Evolutionary conservation across 2,888 invertebrate genomes (phyloP).

Genomic region (Melangyna quadrimaculata): DNA sequence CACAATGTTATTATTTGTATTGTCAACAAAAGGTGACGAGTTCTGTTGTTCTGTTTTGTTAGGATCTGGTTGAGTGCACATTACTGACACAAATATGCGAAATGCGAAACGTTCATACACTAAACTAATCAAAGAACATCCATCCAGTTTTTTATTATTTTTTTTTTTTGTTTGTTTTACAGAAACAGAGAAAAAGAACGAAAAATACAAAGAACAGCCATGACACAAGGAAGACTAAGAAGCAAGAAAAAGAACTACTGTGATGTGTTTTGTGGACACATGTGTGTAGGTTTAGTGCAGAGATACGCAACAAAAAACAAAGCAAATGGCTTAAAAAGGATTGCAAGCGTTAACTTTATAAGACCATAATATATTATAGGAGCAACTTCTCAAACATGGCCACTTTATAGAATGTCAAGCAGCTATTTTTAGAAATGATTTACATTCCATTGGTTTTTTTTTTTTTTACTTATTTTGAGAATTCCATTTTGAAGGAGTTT

Average conservation of each 20-base stretch:
- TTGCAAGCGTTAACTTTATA: conserved; percentile 55
- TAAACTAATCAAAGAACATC: conserved; percentile 12
- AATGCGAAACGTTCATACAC: conserved; percentile 62
- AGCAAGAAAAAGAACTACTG: conserved; percentile 2
- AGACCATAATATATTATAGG: conserved; percentile 37
- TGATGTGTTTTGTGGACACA: background rate
- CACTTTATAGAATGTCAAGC: background rate
- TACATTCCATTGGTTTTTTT: conserved; percentile 34
- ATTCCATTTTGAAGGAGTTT: conserved; percentile 38
- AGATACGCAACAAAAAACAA: conserved; percentile 13
- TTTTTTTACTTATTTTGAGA: conserved; percentile 17
- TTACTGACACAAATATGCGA: conserved; percentile 72
- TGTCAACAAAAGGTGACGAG: conserved; percentile 51
- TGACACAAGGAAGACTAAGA: conserved; percentile 52
- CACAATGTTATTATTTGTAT: conserved; percentile 27
- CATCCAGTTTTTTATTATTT: background rate
- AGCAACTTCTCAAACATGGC: conserved; percentile 8
- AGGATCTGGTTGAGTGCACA: conserved; percentile 65
- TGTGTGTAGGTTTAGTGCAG: conserved; percentile 24
- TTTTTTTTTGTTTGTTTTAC: no score
- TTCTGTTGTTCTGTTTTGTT: conserved; percentile 43
- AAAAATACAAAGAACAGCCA: background rate
- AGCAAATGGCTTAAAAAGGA: conserved; percentile 70
- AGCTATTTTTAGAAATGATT: conserved; percentile 68
- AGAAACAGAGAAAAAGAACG: background rate